Evolutionary conservation across 2,113 vertebrate species (phyloP), one percentile per base, ranked within the genome.

Genomic region (Microcebus ravelobensis): DNA sequence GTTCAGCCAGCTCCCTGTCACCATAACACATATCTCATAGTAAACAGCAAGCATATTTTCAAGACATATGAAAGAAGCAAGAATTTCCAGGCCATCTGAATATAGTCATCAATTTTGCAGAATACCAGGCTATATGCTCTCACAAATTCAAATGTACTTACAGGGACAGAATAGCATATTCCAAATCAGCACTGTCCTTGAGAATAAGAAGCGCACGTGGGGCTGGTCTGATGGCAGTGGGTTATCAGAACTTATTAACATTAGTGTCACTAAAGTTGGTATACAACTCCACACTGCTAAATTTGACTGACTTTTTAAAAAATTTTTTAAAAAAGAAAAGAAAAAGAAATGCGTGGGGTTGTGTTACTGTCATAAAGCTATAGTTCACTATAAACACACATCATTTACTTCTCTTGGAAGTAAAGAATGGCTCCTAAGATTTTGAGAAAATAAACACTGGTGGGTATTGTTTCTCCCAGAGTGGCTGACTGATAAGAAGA

Each of bases 361-460:
- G 11, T n/a, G 45, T 3, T 13, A 25, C 29, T 68, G 39, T 87
- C 68, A 34, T 65, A 67, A 67, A 84, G 76, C 29, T 48, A 39
- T 48, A 39, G 59, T 11, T n/a, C 21, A 39, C 50, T 50, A 31
- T n/a, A 70, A 74, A 65, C 34, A 84, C 8, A 81, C 27, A 57
- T 4, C 18, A 21, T 85, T 59, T 67, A 25, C 31, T 88, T 94
- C 25, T 65, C 18, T 45, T 63, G 59, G 48, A 77, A 92, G 77
- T 67, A 61, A 76, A 87, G 39, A 92, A 86, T 25, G n/a, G 14
- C 23, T 90, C 17, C 45, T 82, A 13, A 23, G 36, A 0, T 20
- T 90, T 70, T 67, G 57, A 87, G 57, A 90, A 92, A 92, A 95
- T 87, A 90, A 73, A 73, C 57, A 34, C 9, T 21, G n/a, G 18